Base-by-base conservation (phyloP, 2,113 vertebrate species). In the Ursus arctos region DNA sequence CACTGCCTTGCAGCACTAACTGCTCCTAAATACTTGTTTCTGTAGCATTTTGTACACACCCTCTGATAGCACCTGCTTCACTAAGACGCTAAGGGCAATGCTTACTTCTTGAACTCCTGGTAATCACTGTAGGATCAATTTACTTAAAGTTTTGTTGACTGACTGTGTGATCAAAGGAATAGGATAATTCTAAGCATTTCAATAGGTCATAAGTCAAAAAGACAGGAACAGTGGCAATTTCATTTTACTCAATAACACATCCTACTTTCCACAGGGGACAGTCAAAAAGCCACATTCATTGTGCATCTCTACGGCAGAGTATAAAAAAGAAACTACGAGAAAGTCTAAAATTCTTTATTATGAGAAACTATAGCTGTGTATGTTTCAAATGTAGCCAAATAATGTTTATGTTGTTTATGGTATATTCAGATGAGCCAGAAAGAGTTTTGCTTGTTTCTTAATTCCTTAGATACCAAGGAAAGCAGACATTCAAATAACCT, bases 381-480 rank as follows among this genome's bases (percentile, higher is more conserved):
- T n/a, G 4, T 84, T 93, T 83, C 21, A 91, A 94, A 55, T 61
- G 11, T 2, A 43, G 51, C 85, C n/a, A 87, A 86, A 72, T 77
- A n/a, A 71, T 88, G 47, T 71, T 85, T 97, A 77, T 61, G 31
- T 49, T 88, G 33, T 74, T 88, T 72, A 76, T 31, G 28, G n/a
- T 89, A 82, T 84, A 21, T 63, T 83, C 36, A 61, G 59, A 67
- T 67, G 94, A 82, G 26, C 88, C 7, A 40, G 53, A 59, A 53
- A 53, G 0, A 53, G 7, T 71, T 83, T 57, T 81, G 33, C 15
- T 81, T 88, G 15, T 36, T 95, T 93, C 71, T 93, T 77, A 95
- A 89, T 96, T 96, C 53, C 53, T 96, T 92, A 84, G 69, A 88
- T 71, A 95, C 33, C 57, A 96, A 96, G 21, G 26, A 92, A 95